A percentile compares a stretch with the other conserved stretches of the same genome.
These are phyloP conservation scores for Xiphydria camelus DNA, from an alignment of 2,888 invertebrate genomes.

Conservation along the genomic window DNA sequence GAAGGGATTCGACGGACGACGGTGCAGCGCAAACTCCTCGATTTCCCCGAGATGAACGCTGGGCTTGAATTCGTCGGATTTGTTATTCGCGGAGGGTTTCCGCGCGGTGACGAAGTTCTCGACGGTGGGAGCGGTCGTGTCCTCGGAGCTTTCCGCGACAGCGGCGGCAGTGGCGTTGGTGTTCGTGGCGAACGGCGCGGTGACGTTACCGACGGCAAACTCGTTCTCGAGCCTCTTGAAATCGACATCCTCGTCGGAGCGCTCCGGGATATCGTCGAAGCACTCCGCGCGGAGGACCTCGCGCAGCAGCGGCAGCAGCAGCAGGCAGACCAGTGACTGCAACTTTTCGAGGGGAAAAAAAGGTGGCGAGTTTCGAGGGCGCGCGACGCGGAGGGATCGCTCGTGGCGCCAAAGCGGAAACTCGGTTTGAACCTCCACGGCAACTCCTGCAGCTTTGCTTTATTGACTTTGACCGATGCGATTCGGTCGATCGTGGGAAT, in stretches of 20 bases:
- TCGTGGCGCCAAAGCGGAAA: too few species aligned
- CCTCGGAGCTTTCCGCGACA: background rate
- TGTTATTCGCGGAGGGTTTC: background rate
- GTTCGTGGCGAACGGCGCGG: background rate
- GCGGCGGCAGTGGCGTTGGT: background rate
- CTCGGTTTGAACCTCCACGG: too few species aligned
- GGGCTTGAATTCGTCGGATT: constrained; percentile 30
- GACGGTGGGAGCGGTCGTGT: background rate
- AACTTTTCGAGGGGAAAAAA: background rate
- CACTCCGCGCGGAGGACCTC: background rate
- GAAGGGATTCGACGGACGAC: constrained; percentile 29
- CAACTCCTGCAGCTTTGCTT: too few species aligned
- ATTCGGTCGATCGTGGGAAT: too few species aligned
- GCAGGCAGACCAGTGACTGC: constrained; percentile 2
- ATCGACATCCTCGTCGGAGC: constrained; percentile 1
- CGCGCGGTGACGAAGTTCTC: background rate
- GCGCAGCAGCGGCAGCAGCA: constrained; percentile 6
- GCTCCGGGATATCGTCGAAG: constrained; percentile 3
- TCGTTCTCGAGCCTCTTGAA: constrained; percentile 14
- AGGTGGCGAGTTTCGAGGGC: too few species aligned
- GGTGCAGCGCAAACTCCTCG: constrained; percentile 21
- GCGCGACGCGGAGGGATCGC: too few species aligned
- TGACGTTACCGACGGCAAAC: constrained; percentile 12
- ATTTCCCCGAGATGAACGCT: constrained; percentile 44
- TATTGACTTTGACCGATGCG: too few species aligned